Conservation (phyloP, 2,113 vertebrate species). For the Sula dactylatra region DNA sequence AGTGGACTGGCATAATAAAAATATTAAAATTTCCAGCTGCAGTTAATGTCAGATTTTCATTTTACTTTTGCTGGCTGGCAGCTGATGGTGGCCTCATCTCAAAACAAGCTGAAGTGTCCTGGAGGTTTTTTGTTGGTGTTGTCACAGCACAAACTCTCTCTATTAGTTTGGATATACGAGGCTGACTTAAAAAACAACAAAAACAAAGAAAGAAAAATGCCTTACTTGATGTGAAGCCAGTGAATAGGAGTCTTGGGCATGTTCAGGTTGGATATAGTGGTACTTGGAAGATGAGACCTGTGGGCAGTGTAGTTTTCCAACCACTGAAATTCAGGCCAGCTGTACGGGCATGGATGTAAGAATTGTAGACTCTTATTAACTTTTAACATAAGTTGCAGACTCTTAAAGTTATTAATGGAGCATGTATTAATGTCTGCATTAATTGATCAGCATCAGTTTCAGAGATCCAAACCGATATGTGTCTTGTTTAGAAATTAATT, state of each 20-base stretch:
- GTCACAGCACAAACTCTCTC: neutral
- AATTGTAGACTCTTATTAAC: neutral
- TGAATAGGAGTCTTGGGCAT: neutral
- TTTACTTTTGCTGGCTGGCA: neutral
- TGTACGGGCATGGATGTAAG: neutral
- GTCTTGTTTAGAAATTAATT: neutral
- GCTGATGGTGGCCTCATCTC: neutral
- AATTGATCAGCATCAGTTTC: neutral
- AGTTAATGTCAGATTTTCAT: neutral
- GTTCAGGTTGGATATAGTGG: neutral
- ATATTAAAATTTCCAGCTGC: slow-evolving; percentile 25
- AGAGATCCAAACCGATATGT: neutral
- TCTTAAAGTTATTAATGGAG: neutral
- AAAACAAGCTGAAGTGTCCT: neutral
- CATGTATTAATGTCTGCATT: neutral
- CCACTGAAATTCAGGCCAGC: neutral
- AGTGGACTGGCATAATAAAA: neutral
- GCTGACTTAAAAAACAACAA: neutral
- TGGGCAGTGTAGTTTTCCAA: neutral
- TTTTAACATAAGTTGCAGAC: neutral
- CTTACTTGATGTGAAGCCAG: neutral
- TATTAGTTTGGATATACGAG: neutral
- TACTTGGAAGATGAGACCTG: neutral
- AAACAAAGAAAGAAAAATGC: neutral
- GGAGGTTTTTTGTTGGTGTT: neutral